Evolutionary conservation across 2,888 invertebrate genomes (phyloP).

Genomic region (Ditula angustiorana): DNA sequence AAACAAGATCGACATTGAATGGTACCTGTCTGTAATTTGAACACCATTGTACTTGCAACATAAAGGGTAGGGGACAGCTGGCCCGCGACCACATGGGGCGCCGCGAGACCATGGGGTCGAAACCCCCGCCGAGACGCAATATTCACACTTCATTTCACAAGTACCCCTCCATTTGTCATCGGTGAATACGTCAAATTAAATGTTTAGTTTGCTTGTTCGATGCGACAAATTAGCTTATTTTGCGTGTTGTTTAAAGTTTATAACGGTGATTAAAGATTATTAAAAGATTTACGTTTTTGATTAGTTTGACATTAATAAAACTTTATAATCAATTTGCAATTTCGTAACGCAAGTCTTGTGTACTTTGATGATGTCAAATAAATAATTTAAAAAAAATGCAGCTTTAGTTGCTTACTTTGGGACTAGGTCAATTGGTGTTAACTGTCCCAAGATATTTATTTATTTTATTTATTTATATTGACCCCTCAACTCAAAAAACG

Average conservation of each 20-base stretch:
- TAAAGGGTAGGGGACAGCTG: conserved; percentile 74
- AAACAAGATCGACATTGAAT: conserved; percentile 56
- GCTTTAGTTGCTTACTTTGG: no score
- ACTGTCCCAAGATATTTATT: no score
- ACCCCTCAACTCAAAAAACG: no score
- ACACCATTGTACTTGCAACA: conserved; percentile 63
- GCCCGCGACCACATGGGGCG: conserved; percentile 54
- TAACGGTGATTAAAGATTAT: conserved; percentile 1
- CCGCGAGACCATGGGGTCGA: conserved; percentile 49
- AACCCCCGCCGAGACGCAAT: conserved; percentile 76
- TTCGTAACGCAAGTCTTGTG: no score
- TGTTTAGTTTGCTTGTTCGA: conserved; percentile 50
- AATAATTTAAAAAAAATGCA: no score
- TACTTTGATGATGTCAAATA: no score
- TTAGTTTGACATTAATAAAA: no score
- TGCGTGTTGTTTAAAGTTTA: conserved; percentile 24
- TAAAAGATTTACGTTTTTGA: neutral
- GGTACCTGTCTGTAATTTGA: conserved; percentile 75
- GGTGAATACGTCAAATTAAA: conserved; percentile 63
- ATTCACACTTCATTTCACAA: conserved; percentile 85
- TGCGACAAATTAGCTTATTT: conserved; percentile 57
- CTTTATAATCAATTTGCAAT: no score
- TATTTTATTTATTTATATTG: no score
- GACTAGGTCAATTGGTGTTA: no score
- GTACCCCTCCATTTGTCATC: conserved; percentile 74